Conservation (phyloP, 2,888 invertebrate species). For the Xylophagus ater region DNA sequence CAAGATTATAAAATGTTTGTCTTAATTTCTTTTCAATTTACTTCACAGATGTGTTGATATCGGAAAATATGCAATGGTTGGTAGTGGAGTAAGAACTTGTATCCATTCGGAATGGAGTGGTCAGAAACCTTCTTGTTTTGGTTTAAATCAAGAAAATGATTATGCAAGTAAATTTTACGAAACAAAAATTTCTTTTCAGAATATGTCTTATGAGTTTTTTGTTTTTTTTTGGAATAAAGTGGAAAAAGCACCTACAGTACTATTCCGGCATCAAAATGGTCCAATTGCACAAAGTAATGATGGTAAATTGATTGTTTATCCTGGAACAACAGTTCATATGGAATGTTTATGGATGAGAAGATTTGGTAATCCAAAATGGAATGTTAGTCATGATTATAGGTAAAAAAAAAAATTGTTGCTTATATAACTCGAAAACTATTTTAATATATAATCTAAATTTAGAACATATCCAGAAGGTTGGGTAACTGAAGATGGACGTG, state of each 20-base stretch:
- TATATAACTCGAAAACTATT: background rate
- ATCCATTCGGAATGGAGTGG: slow-evolving; percentile 74
- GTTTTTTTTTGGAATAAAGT: slow-evolving; percentile 41
- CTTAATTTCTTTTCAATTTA: background rate
- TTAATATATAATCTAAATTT: slow-evolving; percentile 9
- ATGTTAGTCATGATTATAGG: slow-evolving; percentile 53
- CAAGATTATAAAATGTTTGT: no score
- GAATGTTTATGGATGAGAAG: slow-evolving; percentile 80
- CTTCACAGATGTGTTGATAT: slow-evolving; percentile 61
- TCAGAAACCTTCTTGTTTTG: slow-evolving; percentile 63
- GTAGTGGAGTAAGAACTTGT: slow-evolving; percentile 59
- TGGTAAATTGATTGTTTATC: slow-evolving; percentile 73
- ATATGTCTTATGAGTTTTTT: background rate
- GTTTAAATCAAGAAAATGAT: slow-evolving; percentile 75
- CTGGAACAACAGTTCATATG: slow-evolving; percentile 76
- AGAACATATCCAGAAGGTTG: slow-evolving; percentile 69
- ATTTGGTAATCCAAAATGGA: slow-evolving; percentile 80
- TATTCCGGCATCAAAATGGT: slow-evolving; percentile 69
- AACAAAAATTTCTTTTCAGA: background rate
- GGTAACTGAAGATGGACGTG: slow-evolving; percentile 69
- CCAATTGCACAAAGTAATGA: slow-evolving; percentile 81
- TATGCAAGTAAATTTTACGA: slow-evolving; percentile 56
- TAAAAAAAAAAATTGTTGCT: slow-evolving; percentile 17
- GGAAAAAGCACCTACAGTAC: slow-evolving; percentile 75
- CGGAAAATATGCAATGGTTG: slow-evolving; percentile 76